A percentile compares a stretch with the other conserved stretches of the same genome.
Evolutionary conservation across 2,113 vertebrate species (phyloP).

Genomic region (Geothlypis trichas): DNA sequence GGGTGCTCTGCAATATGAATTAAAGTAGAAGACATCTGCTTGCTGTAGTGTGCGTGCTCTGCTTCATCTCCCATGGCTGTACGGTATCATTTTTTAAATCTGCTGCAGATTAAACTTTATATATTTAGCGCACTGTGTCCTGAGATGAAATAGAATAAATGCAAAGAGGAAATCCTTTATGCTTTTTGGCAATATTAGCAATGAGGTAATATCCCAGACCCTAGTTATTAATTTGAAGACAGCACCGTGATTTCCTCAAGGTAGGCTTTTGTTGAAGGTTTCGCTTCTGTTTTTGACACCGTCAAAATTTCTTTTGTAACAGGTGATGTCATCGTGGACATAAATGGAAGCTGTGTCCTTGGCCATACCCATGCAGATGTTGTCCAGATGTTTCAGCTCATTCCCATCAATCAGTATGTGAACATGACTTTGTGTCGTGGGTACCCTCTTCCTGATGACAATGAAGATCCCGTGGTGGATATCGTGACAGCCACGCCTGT

Average conservation of each 20-base stretch:
- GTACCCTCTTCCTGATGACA: conserved; percentile 94
- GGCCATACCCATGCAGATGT: conserved; percentile 98
- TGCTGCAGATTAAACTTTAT: conserved; percentile 48
- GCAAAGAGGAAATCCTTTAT: not conserved
- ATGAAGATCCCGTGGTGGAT: conserved; percentile 79
- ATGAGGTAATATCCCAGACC: not conserved
- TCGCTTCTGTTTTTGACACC: not conserved
- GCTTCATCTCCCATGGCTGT: not conserved
- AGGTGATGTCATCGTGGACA: conserved; percentile 98
- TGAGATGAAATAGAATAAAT: not conserved
- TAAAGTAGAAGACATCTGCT: conserved; percentile 34
- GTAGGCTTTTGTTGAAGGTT: not conserved
- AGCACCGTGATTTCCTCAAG: not conserved
- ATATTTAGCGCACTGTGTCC: conserved; percentile 33
- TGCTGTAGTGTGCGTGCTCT: not conserved
- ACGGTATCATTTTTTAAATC: conserved; percentile 2
- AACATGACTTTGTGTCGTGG: conserved; percentile 94
- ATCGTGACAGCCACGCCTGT: conserved; percentile 80
- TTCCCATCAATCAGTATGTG: conserved; percentile 92
- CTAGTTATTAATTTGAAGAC: not conserved
- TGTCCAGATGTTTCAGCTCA: conserved; percentile 97
- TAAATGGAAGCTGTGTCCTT: conserved; percentile 91
- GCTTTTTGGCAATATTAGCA: not conserved
- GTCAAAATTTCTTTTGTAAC: conserved; percentile 28
- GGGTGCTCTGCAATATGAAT: not conserved